Evolutionary conservation across 2,797 vertebrate species (phyloP), one percentile per base, ranked within the genome.

Genomic region (Cossypha dichroa): DNA sequence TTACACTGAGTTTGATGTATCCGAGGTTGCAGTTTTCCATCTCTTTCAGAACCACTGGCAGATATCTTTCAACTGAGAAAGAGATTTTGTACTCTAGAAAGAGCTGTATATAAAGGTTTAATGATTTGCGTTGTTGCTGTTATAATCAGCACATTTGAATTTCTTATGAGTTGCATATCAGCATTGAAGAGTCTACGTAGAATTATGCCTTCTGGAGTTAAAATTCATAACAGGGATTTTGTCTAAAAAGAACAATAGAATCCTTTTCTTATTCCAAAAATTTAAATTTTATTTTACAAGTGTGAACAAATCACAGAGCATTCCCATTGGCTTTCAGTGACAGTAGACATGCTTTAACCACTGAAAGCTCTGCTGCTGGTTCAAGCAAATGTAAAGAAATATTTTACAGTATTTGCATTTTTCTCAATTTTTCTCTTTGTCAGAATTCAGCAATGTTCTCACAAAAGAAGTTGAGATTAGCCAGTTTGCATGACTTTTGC

Each of bases 161-260:
- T 41, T 38, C 33, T 59, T 52, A 22, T 0, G 1, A n/a, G 4
- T 10, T 34, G 23, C 13, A 18, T n/a, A 31, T 12, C 15, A 41
- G 6, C 33, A 59, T 28, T 52, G 26, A 48, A 75, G 13, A 68
- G 9, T 6, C 22, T 51, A 15, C 33, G 19, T 11, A 69, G 46
- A 72, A 14, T 40, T 77, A 25, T 2, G 0, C 9, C 17, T 63
- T 70, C 12, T 46, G 18, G 43, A 75, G 7, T 40, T 68, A 19
- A 34, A 73, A 79, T 55, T 85, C 6, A 51, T 48, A 48, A 38
- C 13, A 31, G 19, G 6, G 14, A 59, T 38, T 26, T n/a, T 70
- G 9, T 59, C 45, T 60, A 68, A 38, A 40, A 54, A 59, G 12
- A 66, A 38, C 4, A 45, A 49, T 10, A 49, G 3, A 29, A 58